phyloP scores from a whole-genome alignment of 1,140 invertebrate genomes.

The Lineus longissimus region DNA sequence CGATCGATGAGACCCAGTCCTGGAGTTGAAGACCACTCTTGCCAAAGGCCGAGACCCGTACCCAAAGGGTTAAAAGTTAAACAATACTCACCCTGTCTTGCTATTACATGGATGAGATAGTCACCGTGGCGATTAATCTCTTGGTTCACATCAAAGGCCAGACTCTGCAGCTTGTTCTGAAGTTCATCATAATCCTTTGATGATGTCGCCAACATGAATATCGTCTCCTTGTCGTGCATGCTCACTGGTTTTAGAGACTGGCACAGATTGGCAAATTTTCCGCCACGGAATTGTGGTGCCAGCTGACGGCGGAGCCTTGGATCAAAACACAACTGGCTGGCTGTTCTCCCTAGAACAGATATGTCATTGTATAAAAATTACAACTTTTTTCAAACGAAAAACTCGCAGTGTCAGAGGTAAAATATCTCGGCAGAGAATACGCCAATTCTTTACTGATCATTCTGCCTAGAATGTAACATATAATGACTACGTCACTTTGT shows the following conservation, averaged over 20 bases:
- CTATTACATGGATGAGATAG: slow-evolving; percentile 34
- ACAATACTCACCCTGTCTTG: slow-evolving; percentile 25
- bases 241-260: slow-evolving; percentile 22
- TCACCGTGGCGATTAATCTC: slow-evolving; percentile 34
- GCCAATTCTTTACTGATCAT: no score
- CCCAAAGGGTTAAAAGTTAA: neutral
- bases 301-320: slow-evolving; percentile 21
- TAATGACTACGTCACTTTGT: no score
- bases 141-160: slow-evolving; percentile 41
- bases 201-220: slow-evolving; percentile 29
- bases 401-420: no score
- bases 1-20: no score
- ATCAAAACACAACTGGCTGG: slow-evolving; percentile 30
- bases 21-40: no score
- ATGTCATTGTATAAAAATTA: no score
- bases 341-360: slow-evolving; percentile 27
- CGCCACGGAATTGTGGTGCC: neutral
- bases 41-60: no score
- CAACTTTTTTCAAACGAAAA: no score
- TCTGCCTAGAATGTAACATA: no score
- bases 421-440: no score
- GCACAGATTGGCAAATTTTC: neutral
- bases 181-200: slow-evolving; percentile 30
- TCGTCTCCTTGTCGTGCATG: slow-evolving; percentile 31
- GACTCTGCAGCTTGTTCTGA: slow-evolving; percentile 33